These are phyloP conservation scores for Callyntrura guangdongensis DNA, from an alignment of 2,888 invertebrate species.

Conservation along the genomic window DNA sequence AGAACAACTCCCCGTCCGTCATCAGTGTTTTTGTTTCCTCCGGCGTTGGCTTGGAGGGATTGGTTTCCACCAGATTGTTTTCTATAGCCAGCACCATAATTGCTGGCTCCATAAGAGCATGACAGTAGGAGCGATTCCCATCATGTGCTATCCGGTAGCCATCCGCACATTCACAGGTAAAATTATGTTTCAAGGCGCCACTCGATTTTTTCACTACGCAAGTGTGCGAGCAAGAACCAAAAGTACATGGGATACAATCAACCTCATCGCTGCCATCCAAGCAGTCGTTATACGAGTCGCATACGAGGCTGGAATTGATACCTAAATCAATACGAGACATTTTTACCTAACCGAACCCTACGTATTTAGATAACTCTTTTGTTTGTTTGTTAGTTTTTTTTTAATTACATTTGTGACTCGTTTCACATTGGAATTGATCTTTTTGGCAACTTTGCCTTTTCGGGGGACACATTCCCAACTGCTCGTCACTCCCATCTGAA, in stretches of 20 bases:
- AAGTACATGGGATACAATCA: slow-evolving; percentile 88
- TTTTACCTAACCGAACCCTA: neutral
- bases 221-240: slow-evolving; percentile 92
- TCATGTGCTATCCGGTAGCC: slow-evolving; percentile 87
- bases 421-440: slow-evolving; percentile 75
- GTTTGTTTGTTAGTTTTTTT: too few relatives aligned
- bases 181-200: slow-evolving; percentile 84
- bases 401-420: slow-evolving; percentile 64
- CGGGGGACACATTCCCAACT: slow-evolving; percentile 80
- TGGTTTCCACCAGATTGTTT: slow-evolving; percentile 89
- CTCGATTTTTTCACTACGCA: slow-evolving; percentile 89
- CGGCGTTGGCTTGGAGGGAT: slow-evolving; percentile 87
- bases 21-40: slow-evolving; percentile 85
- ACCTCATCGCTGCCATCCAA: slow-evolving; percentile 86
- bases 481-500: slow-evolving; percentile 85
- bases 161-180: slow-evolving; percentile 89
- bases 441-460: slow-evolving; percentile 65
- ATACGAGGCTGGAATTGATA: slow-evolving; percentile 85
- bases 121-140: slow-evolving; percentile 85
- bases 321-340: slow-evolving; percentile 84
- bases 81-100: slow-evolving; percentile 90
- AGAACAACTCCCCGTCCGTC: slow-evolving; percentile 85
- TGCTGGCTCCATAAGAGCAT: slow-evolving; percentile 87
- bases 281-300: slow-evolving; percentile 82
- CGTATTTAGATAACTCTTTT: too few relatives aligned